phyloP scores from a whole-genome alignment of 2,797 vertebrate species.

The Vultur gryphus region DNA sequence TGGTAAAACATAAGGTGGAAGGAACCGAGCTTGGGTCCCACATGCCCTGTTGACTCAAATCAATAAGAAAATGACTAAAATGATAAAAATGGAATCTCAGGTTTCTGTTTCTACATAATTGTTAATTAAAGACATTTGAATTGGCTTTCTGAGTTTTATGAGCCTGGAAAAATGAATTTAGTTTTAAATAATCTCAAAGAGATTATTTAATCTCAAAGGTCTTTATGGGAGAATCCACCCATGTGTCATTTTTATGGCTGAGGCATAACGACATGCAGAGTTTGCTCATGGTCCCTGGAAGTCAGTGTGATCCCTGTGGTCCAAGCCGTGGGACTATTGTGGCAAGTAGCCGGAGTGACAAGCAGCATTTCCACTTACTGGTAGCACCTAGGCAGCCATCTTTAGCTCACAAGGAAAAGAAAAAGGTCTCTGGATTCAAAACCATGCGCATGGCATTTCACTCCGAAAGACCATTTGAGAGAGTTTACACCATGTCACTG shows the following conservation, averaged over 20 bases:
- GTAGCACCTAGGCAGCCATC: not conserved
- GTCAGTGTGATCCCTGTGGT: not conserved
- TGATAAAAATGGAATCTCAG: not conserved
- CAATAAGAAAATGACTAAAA: not conserved
- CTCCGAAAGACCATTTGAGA: not conserved
- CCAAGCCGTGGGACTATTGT: not conserved
- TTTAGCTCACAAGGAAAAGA: not conserved
- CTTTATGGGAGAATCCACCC: not conserved
- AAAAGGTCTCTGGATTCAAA: not conserved
- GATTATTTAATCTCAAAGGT: not conserved
- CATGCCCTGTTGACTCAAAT: not conserved
- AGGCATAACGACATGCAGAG: accelerated
- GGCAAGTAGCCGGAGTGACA: not conserved
- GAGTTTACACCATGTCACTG: not conserved
- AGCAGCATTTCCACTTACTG: not conserved
- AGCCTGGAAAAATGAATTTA: not conserved
- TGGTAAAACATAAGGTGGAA: not conserved
- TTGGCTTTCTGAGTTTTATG: not conserved
- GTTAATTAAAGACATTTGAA: not conserved
- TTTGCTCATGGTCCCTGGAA: not conserved
- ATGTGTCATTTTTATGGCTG: not conserved
- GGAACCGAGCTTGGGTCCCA: not conserved
- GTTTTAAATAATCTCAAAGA: not conserved
- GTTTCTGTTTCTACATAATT: not conserved
- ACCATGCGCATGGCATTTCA: accelerated